Evolutionary conservation across 2,113 vertebrate species (phyloP).

Genomic region (Gobiocypris rarus): DNA sequence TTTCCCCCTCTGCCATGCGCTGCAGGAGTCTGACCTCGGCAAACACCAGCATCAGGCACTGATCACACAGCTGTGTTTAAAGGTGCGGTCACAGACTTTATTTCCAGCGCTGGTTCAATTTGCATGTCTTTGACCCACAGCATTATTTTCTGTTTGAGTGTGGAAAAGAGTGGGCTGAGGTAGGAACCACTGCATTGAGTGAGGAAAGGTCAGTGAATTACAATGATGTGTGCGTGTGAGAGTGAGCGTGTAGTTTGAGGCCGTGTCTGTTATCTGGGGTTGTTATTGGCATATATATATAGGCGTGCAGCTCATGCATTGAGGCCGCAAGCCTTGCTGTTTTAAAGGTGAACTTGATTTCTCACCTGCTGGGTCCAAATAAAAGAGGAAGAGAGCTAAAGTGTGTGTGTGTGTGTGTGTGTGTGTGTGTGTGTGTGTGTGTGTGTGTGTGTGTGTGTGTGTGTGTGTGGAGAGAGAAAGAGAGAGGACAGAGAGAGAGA

Average conservation of each 20-base stretch:
- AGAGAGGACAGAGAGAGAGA: not conserved
- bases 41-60: not conserved
- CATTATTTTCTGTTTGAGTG: not conserved
- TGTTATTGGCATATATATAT: conserved; percentile 9
- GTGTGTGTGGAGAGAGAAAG: too few relatives aligned
- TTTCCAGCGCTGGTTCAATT: not conserved
- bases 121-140: conserved; percentile 16
- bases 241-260: not conserved
- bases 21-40: not conserved
- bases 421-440: too few relatives aligned
- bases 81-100: not conserved
- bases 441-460: too few relatives aligned
- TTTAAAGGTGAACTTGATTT: conserved; percentile 35
- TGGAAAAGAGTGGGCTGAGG: not conserved
- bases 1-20: not conserved
- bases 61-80: conserved; percentile 23
- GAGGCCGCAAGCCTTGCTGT: not conserved
- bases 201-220: conserved; percentile 28
- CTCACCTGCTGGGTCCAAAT: not conserved
- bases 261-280: not conserved
- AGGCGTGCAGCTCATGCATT: not conserved
- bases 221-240: not conserved
- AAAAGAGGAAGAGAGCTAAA: not conserved
- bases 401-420: too few relatives aligned
- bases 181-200: not conserved